Base-by-base conservation (phyloP, 2,113 vertebrate genomes). In the Osmerus eperlanus region DNA sequence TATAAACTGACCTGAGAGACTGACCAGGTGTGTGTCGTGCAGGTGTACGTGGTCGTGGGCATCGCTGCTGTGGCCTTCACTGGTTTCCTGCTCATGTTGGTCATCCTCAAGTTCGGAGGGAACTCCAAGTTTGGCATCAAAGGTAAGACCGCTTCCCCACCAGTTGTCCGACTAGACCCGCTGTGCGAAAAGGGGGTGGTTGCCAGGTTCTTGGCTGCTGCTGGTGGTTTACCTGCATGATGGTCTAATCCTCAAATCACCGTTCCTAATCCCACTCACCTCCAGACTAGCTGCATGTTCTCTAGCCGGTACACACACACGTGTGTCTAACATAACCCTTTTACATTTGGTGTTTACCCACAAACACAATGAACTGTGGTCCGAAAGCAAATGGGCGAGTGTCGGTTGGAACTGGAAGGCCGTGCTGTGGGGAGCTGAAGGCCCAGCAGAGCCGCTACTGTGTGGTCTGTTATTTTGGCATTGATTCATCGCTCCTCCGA, bases 51-150 rank as follows among this genome's bases (percentile, higher is more conserved):
- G 79, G 96, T 98, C 68, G 96, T 99, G 80, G 96, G 95, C 69
- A 98, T 98, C 69, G 95, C 97, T 0, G 96, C 94, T 65, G 89
- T 99, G 36, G 97, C 96, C 47, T 97, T 97, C 85, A 95, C 94
- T 29, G 96, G 95, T 77, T 94, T 99, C 84, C 91, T 98, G 68
- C 91, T 98, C 78, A 97, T 98, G 92, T 87, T 98, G 70, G 92
- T 97, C 83, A 94, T 99, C 84, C 93, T 99, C 80, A 99, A 97
- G 86, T 96, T 98, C 85, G 96, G 96, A 84, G 95, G 95, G 71
- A 97, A 98, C 76, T 98, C 97, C 55, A 99, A 99, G 86, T 98
- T 99, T 90, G 97, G 97, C 84, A 96, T 99, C 92, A 99, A 99
- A 98, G 97, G 97, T 99, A 98, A 94, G 94, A 86, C 70, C 72